Evolutionary conservation across 2,797 vertebrate genomes (phyloP), one percentile per base, ranked within the genome.

Genomic region (Pterois miles): DNA sequence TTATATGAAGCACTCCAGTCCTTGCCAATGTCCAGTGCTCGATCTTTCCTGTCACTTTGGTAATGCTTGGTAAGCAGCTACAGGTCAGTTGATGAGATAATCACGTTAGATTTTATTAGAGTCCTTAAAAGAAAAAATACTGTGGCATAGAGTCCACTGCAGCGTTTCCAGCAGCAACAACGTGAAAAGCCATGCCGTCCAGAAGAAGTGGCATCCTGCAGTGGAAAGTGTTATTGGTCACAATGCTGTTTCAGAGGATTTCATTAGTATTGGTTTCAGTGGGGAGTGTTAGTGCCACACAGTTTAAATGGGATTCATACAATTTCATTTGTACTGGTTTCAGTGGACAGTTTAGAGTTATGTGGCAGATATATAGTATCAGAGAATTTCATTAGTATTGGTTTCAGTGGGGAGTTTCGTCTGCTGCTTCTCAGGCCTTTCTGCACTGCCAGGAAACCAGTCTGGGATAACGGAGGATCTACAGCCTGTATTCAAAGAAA

Each of bases 361-460:
- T 85, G 68, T 75, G 57, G 56, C 58, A 48, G 65, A 77, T 70
- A 77, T 71, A 78, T 65, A 43, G 43, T 40, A 29, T 75, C 50
- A 53, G 20, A 57, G 10, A 76, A 87, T 86, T 60, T 65, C 29
- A 80, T 89, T 86, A 80, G 81, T 71, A 87, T 73, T 79, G 74
- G 74, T 75, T 83, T 80, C 38, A 58, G 73, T 76, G 58, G 46
- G 62, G 63, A 59, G 66, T 76, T 76, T 67, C 62, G 79, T 71
- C 38, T 82, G 60, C 70, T 38, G 43, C 70, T 73, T 58, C 60
- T 66, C 53, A 78, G 52, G 52, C 34, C 43, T 70, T 34, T 50
- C 23, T 33, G 22, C 71, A 74, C 74, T 46, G 46, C 73, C 63
- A 43, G 73, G 66, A 63, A 73, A 64, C 62, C 46, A 33, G 48